A percentile compares a stretch with the other conserved stretches of the same genome.
phyloP scores from a whole-genome alignment of 2,888 invertebrate genomes.

The Agonopterix subpropinquella region DNA sequence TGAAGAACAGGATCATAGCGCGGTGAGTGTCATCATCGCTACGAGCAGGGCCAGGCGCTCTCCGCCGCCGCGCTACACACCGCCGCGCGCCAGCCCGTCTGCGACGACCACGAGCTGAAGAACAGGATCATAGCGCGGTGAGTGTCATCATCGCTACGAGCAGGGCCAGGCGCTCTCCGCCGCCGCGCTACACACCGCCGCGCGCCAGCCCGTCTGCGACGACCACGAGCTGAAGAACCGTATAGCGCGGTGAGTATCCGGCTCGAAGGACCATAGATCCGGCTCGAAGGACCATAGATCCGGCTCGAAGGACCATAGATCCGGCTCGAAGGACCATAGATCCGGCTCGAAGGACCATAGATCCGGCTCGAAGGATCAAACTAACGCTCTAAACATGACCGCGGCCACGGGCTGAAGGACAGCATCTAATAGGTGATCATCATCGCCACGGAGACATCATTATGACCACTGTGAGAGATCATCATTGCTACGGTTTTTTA shows the following conservation, averaged over 20 bases:
- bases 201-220: slow-evolving; percentile 74
- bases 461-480: too few species aligned
- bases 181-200: slow-evolving; percentile 60
- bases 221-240: slow-evolving; percentile 80
- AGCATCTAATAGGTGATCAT: slow-evolving; percentile 71
- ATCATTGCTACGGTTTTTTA: too few species aligned
- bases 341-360: too few species aligned
- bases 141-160: slow-evolving; percentile 91
- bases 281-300: too few species aligned
- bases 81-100: slow-evolving; percentile 59
- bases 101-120: slow-evolving; percentile 89
- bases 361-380: slow-evolving; percentile 33
- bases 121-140: slow-evolving; percentile 88
- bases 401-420: slow-evolving; percentile 81
- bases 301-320: background rate
- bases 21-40: slow-evolving; percentile 81
- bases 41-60: slow-evolving; percentile 87
- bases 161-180: slow-evolving; percentile 82
- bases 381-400: slow-evolving; percentile 79
- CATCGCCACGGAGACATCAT: too few species aligned
- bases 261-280: background rate
- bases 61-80: slow-evolving; percentile 60
- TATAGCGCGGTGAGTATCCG: too few species aligned
- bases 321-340: background rate
- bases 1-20: slow-evolving; percentile 91